Base-by-base conservation (phyloP, 2,888 invertebrate genomes). In the Cephus pulcher region DNA sequence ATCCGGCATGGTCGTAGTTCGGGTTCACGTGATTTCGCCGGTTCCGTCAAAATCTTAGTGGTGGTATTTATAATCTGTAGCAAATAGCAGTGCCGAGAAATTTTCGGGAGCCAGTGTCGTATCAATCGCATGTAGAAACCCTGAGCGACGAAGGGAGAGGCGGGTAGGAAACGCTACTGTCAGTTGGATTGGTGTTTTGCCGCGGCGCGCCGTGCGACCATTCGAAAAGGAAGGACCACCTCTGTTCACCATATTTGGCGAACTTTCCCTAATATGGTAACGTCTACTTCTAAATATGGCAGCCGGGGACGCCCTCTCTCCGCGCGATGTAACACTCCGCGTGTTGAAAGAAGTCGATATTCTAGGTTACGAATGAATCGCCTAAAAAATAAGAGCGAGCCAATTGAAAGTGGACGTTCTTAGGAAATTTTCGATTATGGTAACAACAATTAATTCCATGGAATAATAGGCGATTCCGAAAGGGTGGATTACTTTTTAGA, bases 211-310 rank as follows among this genome's bases (percentile, higher is more conserved):
- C 85, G 88, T 82, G 85, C 89, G 85, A 88, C 88, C 88, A 90
- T 90, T 91, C 89, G 91, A 90, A 90, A 90, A 90, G 91, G 89
- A 90, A 91, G 95, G 95, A 95, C 95, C 95, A 95, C 95, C 94
- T 94, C 94, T 94, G 94, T 94, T 95, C 94, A 93, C 95, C 95
- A 94, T 95, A 95, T 95, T 95, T 94, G 95, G 95, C 93, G 94
- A 94, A 94, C 94, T 94, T 94, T 94, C 93, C 96, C 96, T 94
- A 95, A 95, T 95, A 96, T 94, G 96, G 96, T 93, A 95, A 93
- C 94, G 94, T 93, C 93, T 94, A 94, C 93, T 94, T 95, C 96
- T 95, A 95, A 96, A 96, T 95, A 96, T 95, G 96, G 96, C 94
- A 93, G 90, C 94, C 94, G 94, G 95, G 94, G 93, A 94, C 92